Percentiles rank a stretch among this genome's conserved stretches.
phyloP scores from a whole-genome alignment of 2,113 vertebrate genomes.

The Typhlomys cinereus region DNA sequence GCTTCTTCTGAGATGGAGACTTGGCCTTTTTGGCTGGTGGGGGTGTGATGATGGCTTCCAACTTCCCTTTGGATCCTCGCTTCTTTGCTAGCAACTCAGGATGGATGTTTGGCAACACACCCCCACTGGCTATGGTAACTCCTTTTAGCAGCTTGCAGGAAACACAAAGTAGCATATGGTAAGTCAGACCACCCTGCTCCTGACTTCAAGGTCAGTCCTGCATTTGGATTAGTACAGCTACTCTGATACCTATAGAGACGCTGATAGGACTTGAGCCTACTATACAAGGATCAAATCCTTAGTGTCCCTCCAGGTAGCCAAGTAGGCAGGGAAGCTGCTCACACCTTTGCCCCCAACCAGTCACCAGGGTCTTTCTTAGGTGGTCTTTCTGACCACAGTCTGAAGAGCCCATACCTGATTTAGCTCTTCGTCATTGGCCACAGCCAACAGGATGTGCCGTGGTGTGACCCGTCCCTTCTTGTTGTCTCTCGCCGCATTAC shows the following conservation, averaged over 20 bases:
- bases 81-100: slow-evolving; percentile 98
- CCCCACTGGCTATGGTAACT: slow-evolving; percentile 98
- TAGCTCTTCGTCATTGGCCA: slow-evolving; percentile 98
- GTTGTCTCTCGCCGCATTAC: slow-evolving; percentile 98
- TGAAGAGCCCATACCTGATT: slow-evolving; percentile 91
- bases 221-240: neutral
- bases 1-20: slow-evolving; percentile 91
- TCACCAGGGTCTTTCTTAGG: neutral
- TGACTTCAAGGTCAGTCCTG: neutral
- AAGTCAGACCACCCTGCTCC: neutral
- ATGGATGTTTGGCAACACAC: slow-evolving; percentile 98
- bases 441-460: slow-evolving; percentile 96
- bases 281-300: neutral
- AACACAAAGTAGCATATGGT: slow-evolving; percentile 33
- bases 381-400: no score
- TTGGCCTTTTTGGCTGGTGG: slow-evolving; percentile 95
- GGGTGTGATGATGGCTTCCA: slow-evolving; percentile 95
- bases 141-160: slow-evolving; percentile 93
- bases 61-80: slow-evolving; percentile 94
- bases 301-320: neutral
- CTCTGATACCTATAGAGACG: neutral
- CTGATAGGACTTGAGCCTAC: neutral
- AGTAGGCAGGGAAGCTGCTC: neutral
- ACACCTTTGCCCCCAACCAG: neutral
- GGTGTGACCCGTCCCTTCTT: slow-evolving; percentile 98